phyloP scores from a whole-genome alignment of 1,140 invertebrate genomes.

The Ceratoteleas bidentatus region DNA sequence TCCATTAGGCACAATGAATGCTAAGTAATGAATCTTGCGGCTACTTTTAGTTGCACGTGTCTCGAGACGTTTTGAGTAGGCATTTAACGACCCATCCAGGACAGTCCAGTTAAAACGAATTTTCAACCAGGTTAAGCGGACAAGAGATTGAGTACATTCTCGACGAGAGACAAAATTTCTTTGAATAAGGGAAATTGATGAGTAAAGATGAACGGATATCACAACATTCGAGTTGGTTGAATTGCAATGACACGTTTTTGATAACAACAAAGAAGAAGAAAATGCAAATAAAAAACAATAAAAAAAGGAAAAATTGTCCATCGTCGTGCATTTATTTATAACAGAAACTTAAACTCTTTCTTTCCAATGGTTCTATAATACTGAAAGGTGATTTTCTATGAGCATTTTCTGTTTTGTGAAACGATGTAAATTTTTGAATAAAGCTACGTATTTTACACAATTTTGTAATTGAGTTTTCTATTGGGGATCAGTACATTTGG shows the following conservation, averaged over 20 bases:
- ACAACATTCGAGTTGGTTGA: slow-evolving; percentile 43
- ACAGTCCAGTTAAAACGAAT: too few relatives aligned
- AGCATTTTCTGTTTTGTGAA: slow-evolving; percentile 49
- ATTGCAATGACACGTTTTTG: slow-evolving; percentile 54
- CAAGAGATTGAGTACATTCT: too few relatives aligned
- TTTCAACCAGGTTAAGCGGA: too few relatives aligned
- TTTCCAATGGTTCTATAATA: slow-evolving; percentile 44
- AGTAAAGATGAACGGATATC: slow-evolving; percentile 13
- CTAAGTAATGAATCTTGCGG: too few relatives aligned
- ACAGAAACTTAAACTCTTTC: slow-evolving; percentile 20
- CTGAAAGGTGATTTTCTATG: slow-evolving; percentile 59
- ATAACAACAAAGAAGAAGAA: slow-evolving; percentile 23
- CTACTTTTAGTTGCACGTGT: too few relatives aligned
- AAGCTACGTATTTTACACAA: slow-evolving; percentile 45
- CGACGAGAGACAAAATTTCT: too few relatives aligned
- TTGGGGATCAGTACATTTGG: not conserved
- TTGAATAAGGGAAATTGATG: too few relatives aligned
- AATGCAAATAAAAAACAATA: slow-evolving; percentile 15
- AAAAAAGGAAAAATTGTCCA: slow-evolving; percentile 18
- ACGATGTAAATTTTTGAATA: slow-evolving; percentile 53
- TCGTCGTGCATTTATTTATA: slow-evolving; percentile 56
- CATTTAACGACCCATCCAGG: too few relatives aligned
- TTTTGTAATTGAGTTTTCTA: not conserved
- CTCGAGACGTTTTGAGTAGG: too few relatives aligned
- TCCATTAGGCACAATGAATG: too few relatives aligned